Base-by-base conservation (phyloP, 2,113 vertebrate species). In the Zosterops japonicus region DNA sequence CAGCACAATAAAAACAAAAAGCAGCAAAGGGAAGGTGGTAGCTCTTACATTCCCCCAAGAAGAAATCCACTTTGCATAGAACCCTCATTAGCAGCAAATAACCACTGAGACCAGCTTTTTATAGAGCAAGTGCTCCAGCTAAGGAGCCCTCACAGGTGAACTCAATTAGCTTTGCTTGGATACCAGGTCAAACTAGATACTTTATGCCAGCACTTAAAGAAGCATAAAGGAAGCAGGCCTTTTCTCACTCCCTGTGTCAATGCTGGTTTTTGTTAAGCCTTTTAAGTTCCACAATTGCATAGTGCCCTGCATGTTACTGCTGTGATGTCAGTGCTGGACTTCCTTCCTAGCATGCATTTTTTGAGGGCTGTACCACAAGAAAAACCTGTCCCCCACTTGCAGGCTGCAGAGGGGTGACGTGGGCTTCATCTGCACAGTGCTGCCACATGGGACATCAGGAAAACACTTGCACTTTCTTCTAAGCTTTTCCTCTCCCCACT, bases 391-490 rank as follows among this genome's bases (percentile, higher is more conserved):
- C 36, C 67, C 28, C n/a, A 0, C 36, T 27, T 2, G 0, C 20
- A 61, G 65, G 33, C 49, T 64, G 57, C 31, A 15, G 29, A 47
- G 23, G 2, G n/a, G 50, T 46, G 76, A 6, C 0, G 0, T 8
- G 20, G 33, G 22, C 74, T 52, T n/a, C 25, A 27, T 35, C 33
- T 61, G 56, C 1, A 2, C 50, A 14, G 46, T 0, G 0, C 52
- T 84, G 41, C 28, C 33, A 22, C 1, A 1, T n/a, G 41, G 52
- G 33, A 60, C 44, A 27, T 13, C 8, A 5, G 49, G 59, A 61
- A 56, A 52, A 47, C 0, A 3, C 0, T 0, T 24, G 31, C 6
- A 1, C 25, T 10, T 49, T 22, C 9, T 35, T 57, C 22, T 12
- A 17, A 49, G 55, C 39, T 61, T 42, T 47, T 63, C 42, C 27